Base-by-base conservation (phyloP, 2,888 invertebrate genomes). In the Trachelus tabidus region DNA sequence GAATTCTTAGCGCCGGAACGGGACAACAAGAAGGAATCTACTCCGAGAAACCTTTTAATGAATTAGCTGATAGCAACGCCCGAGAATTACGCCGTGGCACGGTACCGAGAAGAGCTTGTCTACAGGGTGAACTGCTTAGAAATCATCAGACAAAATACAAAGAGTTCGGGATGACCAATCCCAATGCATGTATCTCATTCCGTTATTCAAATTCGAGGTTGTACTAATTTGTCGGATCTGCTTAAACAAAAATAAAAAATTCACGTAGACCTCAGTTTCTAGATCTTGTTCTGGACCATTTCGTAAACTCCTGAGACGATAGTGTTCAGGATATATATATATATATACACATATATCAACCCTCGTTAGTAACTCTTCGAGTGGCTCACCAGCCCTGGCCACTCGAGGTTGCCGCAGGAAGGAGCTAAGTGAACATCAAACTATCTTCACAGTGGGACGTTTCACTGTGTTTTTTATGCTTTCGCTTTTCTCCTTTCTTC, bases 51-150 rank as follows among this genome's bases (percentile, higher is more conserved):
- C 69, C 83, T 79, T 81, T 79, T 82, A 82, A 84, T 77, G 83
- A 84, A 84, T 84, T 81, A 78, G 71, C 75, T 75, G 82, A 82
- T 79, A 82, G 76, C 77, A 75, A 80, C 78, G 80, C 80, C 69
- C 40, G 71, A 76, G 77, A 82, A 84, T 83, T 84, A 81, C 78
- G 83, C 79, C 79, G 73, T 75, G 75, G 68, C 73, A 40, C 69
- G 73, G 71, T 79, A 71, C 76, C 73, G 74, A 75, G 75, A 69
- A 76, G 77, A 77, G 73, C 76, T 35, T 76, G 35, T 69, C 69
- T 56, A 34, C 37, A 73, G 71, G 15, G 76, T 34, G 69, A 37
- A 6, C n/a, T 2, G n/a, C 9, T 34, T 77, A 73, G 75, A 79
- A 80, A 75, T 75, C 75, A n/a, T 23, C 9, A 23, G 9, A 9